Evolutionary conservation across 1,140 invertebrate species (phyloP).

Genomic region (Papilio xuthus): DNA sequence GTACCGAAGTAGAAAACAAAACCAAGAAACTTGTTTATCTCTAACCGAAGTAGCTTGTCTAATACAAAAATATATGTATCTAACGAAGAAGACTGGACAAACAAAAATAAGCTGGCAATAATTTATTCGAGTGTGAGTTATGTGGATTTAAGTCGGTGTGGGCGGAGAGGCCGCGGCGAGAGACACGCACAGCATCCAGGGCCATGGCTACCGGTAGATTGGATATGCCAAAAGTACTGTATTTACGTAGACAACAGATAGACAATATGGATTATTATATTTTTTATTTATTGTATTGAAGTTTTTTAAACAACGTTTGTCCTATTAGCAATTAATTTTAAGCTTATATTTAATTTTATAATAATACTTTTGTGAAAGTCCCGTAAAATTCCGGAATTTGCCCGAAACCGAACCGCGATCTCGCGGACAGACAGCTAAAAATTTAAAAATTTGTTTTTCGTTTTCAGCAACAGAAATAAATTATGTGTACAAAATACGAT

Average conservation of each 20-base stretch:
- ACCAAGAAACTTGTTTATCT: constrained; percentile 10
- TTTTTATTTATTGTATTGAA: too few relatives aligned
- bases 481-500: too few relatives aligned
- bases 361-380: too few relatives aligned
- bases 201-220: constrained; percentile 11
- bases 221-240: not conserved
- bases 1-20: not conserved
- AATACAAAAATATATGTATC: constrained; percentile 47
- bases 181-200: not conserved
- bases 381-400: too few relatives aligned
- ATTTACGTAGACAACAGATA: not conserved
- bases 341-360: too few relatives aligned
- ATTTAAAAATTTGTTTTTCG: too few relatives aligned
- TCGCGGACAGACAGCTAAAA: too few relatives aligned
- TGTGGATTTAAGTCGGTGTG: constrained; percentile 73
- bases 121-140: constrained; percentile 75
- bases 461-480: too few relatives aligned
- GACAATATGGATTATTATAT: not conserved
- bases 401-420: too few relatives aligned
- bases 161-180: constrained; percentile 60
- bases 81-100: constrained; percentile 64
- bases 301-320: too few relatives aligned
- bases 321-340: too few relatives aligned
- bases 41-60: constrained; percentile 44
- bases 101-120: constrained; percentile 70